Conservation (phyloP, 1,140 invertebrate species). For the Callitettix versicolor region DNA sequence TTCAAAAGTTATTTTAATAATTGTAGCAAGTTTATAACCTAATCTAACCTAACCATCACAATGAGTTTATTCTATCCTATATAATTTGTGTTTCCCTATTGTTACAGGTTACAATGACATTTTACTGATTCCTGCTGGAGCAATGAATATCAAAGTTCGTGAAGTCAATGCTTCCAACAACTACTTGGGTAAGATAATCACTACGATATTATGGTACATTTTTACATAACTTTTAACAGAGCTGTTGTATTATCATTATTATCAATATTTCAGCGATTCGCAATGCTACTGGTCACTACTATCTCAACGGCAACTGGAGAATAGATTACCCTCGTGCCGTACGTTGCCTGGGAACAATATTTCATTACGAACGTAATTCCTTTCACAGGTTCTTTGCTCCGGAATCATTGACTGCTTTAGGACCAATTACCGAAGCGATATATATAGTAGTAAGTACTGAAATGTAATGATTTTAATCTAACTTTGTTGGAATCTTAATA, state of each 20-base stretch:
- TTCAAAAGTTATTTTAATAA: too few species aligned
- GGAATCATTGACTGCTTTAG: constrained; percentile 68
- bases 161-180: constrained; percentile 80
- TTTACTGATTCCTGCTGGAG: constrained; percentile 82
- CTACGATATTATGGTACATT: not conserved
- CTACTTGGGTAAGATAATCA: constrained; percentile 64
- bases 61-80: too few species aligned
- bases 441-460: constrained; percentile 65
- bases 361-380: constrained; percentile 75
- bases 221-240: not conserved
- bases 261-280: constrained; percentile 66
- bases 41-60: too few species aligned
- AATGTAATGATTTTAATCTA: not conserved
- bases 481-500: too few species aligned
- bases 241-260: constrained; percentile 2
- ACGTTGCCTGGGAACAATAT: constrained; percentile 68
- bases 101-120: constrained; percentile 85
- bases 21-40: too few species aligned
- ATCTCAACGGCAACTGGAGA: constrained; percentile 87
- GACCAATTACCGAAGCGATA: constrained; percentile 78
- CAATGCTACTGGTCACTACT: constrained; percentile 71
- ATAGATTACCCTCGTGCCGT: constrained; percentile 79
- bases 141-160: constrained; percentile 79
- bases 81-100: too few species aligned
- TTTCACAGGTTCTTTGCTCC: constrained; percentile 69